These are phyloP conservation scores for Tiaroga cobitis DNA, from an alignment of 2,797 vertebrate species.

Conservation along the genomic window DNA sequence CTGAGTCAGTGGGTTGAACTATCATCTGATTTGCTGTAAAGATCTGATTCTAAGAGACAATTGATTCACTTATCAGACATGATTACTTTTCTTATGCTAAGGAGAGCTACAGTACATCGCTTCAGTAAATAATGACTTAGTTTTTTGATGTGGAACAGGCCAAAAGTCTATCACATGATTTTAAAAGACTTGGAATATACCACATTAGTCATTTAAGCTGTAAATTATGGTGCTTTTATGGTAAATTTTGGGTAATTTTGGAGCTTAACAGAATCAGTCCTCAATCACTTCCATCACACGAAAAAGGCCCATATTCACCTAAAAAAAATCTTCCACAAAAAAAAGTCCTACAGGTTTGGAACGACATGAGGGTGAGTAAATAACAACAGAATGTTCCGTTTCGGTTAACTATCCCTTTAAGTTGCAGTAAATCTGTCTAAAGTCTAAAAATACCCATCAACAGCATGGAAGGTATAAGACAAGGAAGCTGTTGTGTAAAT, in stretches of 20 bases:
- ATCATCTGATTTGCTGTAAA: neutral
- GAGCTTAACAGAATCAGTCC: neutral
- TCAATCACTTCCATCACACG: neutral
- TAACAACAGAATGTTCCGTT: neutral
- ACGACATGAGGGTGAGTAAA: neutral
- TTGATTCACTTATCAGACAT: neutral
- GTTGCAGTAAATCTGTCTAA: slow-evolving; percentile 26
- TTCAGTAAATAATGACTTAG: neutral
- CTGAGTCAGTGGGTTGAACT: neutral
- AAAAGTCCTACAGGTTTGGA: neutral
- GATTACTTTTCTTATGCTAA: neutral
- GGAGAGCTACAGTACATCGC: neutral
- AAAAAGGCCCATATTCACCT: neutral
- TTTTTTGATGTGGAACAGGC: too few species aligned
- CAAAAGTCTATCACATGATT: neutral
- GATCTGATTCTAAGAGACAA: neutral
- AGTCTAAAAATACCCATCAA: slow-evolving; percentile 28
- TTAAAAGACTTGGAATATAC: neutral
- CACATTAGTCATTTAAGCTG: neutral
- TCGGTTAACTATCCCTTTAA: slow-evolving; percentile 4
- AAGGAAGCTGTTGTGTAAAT: slow-evolving; percentile 33
- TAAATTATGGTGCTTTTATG: neutral
- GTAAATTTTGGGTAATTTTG: neutral
- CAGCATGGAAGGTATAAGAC: slow-evolving; percentile 29
- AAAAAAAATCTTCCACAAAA: neutral